Percentiles rank a stretch among this genome's conserved stretches.
These are phyloP conservation scores for Drosophila differens DNA, from an alignment of 2,888 invertebrate genomes.

Conservation along the genomic window DNA sequence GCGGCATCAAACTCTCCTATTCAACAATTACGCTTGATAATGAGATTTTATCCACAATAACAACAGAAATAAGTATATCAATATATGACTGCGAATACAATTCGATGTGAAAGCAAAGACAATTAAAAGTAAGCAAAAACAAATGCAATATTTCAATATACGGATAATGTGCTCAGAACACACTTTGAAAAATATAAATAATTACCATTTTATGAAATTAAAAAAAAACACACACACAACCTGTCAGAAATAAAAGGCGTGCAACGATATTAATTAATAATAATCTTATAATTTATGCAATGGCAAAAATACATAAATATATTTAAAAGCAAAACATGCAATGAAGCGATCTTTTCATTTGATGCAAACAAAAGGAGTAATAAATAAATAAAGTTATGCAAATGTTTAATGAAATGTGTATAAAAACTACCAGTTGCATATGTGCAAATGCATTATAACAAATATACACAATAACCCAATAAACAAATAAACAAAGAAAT, in stretches of 20 bases:
- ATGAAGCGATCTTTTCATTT: constrained; percentile 2
- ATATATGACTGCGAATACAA: background rate
- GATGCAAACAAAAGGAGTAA: constrained; percentile 11
- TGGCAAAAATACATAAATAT: background rate
- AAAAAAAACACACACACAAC: background rate
- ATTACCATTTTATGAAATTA: constrained; percentile 12
- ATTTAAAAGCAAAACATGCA: constrained; percentile 3
- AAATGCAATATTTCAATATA: constrained; percentile 2
- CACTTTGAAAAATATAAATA: constrained; percentile 31
- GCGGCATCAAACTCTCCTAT: constrained; percentile 28
- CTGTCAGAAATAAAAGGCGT: background rate
- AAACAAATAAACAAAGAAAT: constrained; percentile 13
- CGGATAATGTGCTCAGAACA: constrained; percentile 26
- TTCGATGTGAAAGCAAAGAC: constrained; percentile 28
- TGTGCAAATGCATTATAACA: constrained; percentile 1
- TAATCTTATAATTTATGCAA: constrained; percentile 21
- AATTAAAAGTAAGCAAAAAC: constrained; percentile 55
- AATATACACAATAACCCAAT: background rate
- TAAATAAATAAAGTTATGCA: constrained; percentile 10
- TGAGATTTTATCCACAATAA: constrained; percentile 1
- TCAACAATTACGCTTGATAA: constrained; percentile 33
- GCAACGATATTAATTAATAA: background rate
- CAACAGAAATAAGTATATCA: constrained; percentile 2
- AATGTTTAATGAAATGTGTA: background rate
- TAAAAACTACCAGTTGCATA: background rate